These are phyloP conservation scores for Drosophila emarginata DNA, from an alignment of 2,888 invertebrate species.

Conservation along the genomic window DNA sequence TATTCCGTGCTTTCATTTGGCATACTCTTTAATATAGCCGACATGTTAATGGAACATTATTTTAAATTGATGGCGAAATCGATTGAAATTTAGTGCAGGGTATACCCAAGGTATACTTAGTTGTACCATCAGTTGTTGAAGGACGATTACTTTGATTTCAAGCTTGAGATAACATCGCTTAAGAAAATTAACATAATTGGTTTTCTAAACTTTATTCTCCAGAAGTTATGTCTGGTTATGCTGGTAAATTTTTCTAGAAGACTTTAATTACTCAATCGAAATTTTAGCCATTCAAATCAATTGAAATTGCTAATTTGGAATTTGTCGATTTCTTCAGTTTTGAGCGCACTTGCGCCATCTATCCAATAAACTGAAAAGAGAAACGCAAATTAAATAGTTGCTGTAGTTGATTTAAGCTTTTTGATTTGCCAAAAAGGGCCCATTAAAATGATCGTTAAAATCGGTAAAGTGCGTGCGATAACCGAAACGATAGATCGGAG, in stretches of 20 bases:
- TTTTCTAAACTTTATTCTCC: no score
- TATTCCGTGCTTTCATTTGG: neutral
- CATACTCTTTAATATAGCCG: neutral
- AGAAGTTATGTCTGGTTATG: neutral
- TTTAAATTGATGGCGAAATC: no score
- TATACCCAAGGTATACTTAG: neutral
- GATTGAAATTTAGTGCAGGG: neutral
- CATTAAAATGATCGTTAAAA: conserved; percentile 4
- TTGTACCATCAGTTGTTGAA: neutral
- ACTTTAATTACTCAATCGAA: neutral
- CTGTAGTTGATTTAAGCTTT: neutral
- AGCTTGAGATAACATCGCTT: neutral
- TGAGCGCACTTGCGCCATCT: conserved; percentile 12
- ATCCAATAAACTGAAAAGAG: conserved; percentile 5
- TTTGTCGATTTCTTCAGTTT: conserved; percentile 5
- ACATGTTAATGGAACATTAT: no score
- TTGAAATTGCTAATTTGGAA: neutral
- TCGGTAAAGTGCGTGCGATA: conserved; percentile 5
- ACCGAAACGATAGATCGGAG: conserved; percentile 15
- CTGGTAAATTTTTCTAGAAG: neutral
- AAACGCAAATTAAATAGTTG: conserved; percentile 10
- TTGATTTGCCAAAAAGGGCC: conserved; percentile 7
- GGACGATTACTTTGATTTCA: neutral
- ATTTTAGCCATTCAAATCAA: neutral
- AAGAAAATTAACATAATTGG: no score